Conservation (phyloP, 2,888 invertebrate species). For the Lepidocyrtinus sp. region DNA sequence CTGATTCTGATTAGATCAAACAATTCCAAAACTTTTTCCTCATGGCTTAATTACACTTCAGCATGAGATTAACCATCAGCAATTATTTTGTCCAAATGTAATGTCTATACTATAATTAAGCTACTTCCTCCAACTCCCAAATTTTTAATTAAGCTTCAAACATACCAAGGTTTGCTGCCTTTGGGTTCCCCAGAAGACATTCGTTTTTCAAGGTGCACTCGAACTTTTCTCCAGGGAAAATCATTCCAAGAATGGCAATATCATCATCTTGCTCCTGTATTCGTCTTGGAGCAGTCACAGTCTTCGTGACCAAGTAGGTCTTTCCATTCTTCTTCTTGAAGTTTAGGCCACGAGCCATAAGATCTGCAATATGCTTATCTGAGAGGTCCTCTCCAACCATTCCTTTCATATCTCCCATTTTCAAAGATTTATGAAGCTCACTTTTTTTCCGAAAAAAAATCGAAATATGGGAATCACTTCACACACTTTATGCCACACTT, state of each 20-base stretch:
- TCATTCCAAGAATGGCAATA: slow-evolving; percentile 88
- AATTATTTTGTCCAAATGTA: too few relatives aligned
- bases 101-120: too few relatives aligned
- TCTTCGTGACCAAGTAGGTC: slow-evolving; percentile 58
- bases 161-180: slow-evolving; percentile 68
- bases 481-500: neutral
- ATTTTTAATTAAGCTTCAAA: neutral
- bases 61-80: too few relatives aligned
- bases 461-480: neutral
- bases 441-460: neutral
- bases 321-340: neutral
- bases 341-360: neutral
- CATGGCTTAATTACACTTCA: too few relatives aligned
- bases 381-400: neutral
- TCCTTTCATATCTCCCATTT: neutral
- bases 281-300: slow-evolving; percentile 73
- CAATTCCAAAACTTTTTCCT: too few relatives aligned
- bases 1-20: too few relatives aligned
- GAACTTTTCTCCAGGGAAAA: slow-evolving; percentile 83
- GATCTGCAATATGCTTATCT: neutral
- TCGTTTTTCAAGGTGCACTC: slow-evolving; percentile 83
- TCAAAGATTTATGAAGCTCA: neutral
- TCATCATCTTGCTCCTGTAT: slow-evolving; percentile 89
- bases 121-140: too few relatives aligned
- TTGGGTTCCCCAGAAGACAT: slow-evolving; percentile 84